A percentile compares a stretch with the other conserved stretches of the same genome.
Evolutionary conservation across 2,113 vertebrate species (phyloP).

Genomic region (Tiliqua scincoides): DNA sequence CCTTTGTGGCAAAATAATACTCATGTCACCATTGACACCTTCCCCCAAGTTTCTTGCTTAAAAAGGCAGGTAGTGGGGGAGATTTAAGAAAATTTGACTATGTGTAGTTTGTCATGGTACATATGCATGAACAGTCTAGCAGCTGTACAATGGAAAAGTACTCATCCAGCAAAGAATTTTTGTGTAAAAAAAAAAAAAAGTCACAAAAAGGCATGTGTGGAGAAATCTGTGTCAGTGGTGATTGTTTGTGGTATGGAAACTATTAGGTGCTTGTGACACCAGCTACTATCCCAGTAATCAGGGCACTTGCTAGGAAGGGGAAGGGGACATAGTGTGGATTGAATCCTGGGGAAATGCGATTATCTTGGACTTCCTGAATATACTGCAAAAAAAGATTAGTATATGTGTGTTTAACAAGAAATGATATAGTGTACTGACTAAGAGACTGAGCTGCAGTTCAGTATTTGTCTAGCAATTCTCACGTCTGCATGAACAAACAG

Average conservation of each 20-base stretch:
- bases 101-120: neutral
- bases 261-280: neutral
- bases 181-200: neutral
- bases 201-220: neutral
- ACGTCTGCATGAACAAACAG: too few species aligned
- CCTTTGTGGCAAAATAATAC: neutral
- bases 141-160: neutral
- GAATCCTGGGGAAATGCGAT: too few species aligned
- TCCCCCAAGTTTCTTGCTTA: neutral
- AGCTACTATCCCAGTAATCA: neutral
- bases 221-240: neutral
- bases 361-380: too few species aligned
- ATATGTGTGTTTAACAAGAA: too few species aligned
- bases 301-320: too few species aligned
- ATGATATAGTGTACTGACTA: too few species aligned
- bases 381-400: too few species aligned
- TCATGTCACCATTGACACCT: neutral
- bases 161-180: neutral
- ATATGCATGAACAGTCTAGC: neutral
- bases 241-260: neutral
- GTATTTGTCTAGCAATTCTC: too few species aligned
- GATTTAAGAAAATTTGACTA: neutral
- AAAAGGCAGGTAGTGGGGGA: neutral
- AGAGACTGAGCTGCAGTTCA: too few species aligned
- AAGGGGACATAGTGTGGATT: too few species aligned